A percentile compares a stretch with the other conserved stretches of the same genome.
Evolutionary conservation across 2,888 invertebrate species (phyloP).

Genomic region (Synanthedon vespiformis): DNA sequence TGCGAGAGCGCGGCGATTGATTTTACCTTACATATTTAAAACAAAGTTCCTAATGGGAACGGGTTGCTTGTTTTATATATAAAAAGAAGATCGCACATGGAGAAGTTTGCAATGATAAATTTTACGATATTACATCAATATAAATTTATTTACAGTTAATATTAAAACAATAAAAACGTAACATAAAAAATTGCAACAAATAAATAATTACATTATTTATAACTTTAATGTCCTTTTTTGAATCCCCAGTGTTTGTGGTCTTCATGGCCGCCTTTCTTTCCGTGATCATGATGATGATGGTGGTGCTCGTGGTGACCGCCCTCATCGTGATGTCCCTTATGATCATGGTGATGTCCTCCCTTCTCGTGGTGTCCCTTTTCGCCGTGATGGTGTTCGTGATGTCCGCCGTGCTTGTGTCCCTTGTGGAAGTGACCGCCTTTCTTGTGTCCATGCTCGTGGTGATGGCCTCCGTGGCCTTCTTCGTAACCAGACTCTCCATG

Average conservation of each 20-base stretch:
- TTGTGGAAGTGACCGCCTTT: conserved; percentile 85
- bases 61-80: too few species aligned
- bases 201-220: neutral
- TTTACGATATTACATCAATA: neutral
- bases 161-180: neutral
- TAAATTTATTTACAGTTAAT: conserved; percentile 10
- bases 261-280: conserved; percentile 83
- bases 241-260: conserved; percentile 84
- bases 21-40: too few species aligned
- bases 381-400: conserved; percentile 82
- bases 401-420: conserved; percentile 80
- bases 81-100: too few species aligned
- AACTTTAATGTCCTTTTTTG: conserved; percentile 61
- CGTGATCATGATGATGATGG: conserved; percentile 78
- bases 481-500: conserved; percentile 82
- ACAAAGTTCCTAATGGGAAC: too few species aligned
- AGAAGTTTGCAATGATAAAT: too few species aligned
- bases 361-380: conserved; percentile 85
- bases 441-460: conserved; percentile 82
- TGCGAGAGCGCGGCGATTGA: too few species aligned
- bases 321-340: conserved; percentile 83
- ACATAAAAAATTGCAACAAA: neutral
- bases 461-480: conserved; percentile 81
- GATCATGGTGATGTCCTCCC: conserved; percentile 82
- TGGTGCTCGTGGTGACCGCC: conserved; percentile 83